Evolutionary conservation across 2,113 vertebrate species (phyloP).

Genomic region (Antechinus stuartii): DNA sequence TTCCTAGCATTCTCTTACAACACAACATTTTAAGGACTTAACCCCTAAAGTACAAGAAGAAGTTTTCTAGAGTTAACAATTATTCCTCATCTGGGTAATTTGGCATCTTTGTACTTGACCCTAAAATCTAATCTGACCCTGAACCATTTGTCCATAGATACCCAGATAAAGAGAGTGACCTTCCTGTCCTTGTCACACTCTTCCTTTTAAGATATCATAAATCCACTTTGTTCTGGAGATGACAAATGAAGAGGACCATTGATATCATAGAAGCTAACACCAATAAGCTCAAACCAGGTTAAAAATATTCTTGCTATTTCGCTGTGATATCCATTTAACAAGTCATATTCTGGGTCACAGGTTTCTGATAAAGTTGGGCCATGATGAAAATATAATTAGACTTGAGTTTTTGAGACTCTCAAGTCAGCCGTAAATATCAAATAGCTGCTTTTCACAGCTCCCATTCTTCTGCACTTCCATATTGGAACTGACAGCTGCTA

Average conservation of each 20-base stretch:
- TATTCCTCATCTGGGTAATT: neutral
- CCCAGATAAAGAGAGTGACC: neutral
- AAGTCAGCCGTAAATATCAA: slow-evolving; percentile 59
- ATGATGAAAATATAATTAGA: slow-evolving; percentile 72
- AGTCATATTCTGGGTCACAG: slow-evolving; percentile 55
- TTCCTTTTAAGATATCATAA: slow-evolving; percentile 2
- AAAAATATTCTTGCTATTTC: slow-evolving; percentile 38
- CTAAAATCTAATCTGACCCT: neutral
- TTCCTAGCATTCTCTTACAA: neutral
- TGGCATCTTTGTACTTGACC: neutral
- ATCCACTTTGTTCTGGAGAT: slow-evolving; percentile 44
- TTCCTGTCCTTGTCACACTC: neutral
- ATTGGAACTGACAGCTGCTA: slow-evolving; percentile 45
- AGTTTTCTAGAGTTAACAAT: neutral
- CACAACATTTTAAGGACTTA: no score
- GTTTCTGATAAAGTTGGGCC: slow-evolving; percentile 64
- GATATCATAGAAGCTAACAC: slow-evolving; percentile 49
- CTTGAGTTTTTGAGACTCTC: slow-evolving; percentile 58
- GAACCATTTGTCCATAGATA: neutral
- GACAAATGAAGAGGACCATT: slow-evolving; percentile 49
- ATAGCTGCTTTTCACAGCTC: slow-evolving; percentile 29
- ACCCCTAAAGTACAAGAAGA: no score
- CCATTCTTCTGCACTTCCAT: slow-evolving; percentile 27
- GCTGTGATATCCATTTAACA: slow-evolving; percentile 62
- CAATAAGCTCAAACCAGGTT: slow-evolving; percentile 47